Evolutionary conservation across 2,797 vertebrate species (phyloP).

Genomic region (Gila robusta): DNA sequence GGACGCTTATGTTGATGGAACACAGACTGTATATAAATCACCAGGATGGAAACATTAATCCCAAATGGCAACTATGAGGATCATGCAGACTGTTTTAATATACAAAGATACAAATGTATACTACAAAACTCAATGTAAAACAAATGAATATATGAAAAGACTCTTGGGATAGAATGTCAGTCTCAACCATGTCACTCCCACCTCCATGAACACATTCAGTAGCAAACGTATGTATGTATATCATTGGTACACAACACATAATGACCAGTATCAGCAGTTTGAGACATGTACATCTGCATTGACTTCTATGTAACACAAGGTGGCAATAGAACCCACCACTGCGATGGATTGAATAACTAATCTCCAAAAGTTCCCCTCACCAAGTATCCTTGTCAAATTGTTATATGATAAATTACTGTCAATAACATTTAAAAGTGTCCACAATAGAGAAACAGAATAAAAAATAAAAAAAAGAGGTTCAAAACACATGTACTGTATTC

Average conservation of each 20-base stretch:
- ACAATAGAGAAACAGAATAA: not conserved
- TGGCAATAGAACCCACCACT: conserved; percentile 57
- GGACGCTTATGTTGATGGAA: conserved; percentile 1
- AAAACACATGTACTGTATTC: not conserved
- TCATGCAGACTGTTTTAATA: not conserved
- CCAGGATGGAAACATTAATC: conserved; percentile 9
- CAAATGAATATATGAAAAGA: conserved; percentile 21
- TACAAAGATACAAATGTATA: not conserved
- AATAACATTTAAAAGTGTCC: not conserved
- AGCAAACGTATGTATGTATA: not conserved
- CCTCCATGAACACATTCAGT: not conserved
- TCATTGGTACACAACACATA: not conserved
- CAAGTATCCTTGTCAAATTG: conserved; percentile 5
- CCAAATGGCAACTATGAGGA: conserved; percentile 9
- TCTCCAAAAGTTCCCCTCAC: not conserved
- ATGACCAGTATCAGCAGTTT: not conserved
- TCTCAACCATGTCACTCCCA: not conserved
- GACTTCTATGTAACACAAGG: conserved; percentile 57
- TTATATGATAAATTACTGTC: conserved; percentile 15
- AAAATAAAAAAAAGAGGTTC: no score
- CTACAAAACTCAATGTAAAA: not conserved
- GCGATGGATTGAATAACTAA: not conserved
- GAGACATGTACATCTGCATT: conserved; percentile 21
- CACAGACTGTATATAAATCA: not conserved
- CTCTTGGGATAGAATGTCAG: not conserved